Evolutionary conservation across 1,140 invertebrate genomes (phyloP).

Genomic region (Drosophila orosa): DNA sequence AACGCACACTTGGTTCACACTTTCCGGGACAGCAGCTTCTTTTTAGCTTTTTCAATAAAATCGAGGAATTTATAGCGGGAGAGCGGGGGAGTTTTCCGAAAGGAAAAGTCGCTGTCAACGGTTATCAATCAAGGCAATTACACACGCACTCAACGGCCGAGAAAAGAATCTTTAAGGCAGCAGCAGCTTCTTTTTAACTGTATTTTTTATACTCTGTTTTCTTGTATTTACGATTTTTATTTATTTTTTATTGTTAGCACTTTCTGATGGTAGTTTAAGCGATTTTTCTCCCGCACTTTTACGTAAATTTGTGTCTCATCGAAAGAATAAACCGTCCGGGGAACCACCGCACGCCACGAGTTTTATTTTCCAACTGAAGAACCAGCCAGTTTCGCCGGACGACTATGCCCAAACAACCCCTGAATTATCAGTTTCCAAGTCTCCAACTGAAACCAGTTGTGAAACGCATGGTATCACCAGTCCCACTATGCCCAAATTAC

Average conservation of each 20-base stretch:
- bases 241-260: slow-evolving; percentile 10
- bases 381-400: too few species aligned
- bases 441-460: neutral
- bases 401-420: too few species aligned
- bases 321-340: slow-evolving; percentile 7
- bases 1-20: slow-evolving; percentile 60
- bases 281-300: slow-evolving; percentile 19
- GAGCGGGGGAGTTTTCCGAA: neutral
- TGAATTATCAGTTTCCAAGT: neutral
- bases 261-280: slow-evolving; percentile 4
- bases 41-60: slow-evolving; percentile 38
- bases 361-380: slow-evolving; percentile 57
- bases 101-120: slow-evolving; percentile 39
- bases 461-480: neutral
- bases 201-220: slow-evolving; percentile 13
- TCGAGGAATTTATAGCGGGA: slow-evolving; percentile 20
- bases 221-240: neutral
- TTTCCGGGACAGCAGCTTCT: slow-evolving; percentile 13
- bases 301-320: slow-evolving; percentile 37
- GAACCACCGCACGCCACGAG: slow-evolving; percentile 63
- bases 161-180: slow-evolving; percentile 15
- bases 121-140: slow-evolving; percentile 54
- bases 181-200: neutral
- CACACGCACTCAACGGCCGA: slow-evolving; percentile 7
- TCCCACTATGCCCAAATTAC: too few species aligned